These are phyloP conservation scores for Bradypus variegatus DNA, from an alignment of 2,797 vertebrate species.

Conservation along the genomic window DNA sequence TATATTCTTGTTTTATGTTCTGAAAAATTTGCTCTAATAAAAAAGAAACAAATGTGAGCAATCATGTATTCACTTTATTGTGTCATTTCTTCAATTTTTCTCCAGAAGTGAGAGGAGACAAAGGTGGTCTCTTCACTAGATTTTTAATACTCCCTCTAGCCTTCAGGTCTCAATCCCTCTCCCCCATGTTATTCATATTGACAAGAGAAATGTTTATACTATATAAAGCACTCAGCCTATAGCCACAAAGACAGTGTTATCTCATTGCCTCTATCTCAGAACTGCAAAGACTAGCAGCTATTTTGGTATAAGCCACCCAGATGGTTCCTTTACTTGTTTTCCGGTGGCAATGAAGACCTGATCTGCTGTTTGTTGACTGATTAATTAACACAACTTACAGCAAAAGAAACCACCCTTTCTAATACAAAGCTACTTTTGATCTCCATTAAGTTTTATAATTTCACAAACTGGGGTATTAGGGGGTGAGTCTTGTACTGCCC, in stretches of 20 bases:
- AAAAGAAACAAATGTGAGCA: conserved; percentile 45
- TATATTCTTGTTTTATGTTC: conserved; percentile 93
- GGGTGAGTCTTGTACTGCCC: background rate
- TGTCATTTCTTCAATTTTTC: conserved; percentile 33
- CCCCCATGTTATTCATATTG: background rate
- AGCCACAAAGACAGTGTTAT: background rate
- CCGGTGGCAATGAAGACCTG: background rate
- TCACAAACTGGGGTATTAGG: background rate
- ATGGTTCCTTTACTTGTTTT: background rate
- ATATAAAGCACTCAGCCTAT: background rate
- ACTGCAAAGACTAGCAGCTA: background rate
- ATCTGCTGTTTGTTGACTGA: conserved; percentile 1
- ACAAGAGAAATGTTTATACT: conserved; percentile 3
- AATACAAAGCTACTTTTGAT: background rate
- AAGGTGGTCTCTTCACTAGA: background rate
- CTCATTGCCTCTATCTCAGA: background rate
- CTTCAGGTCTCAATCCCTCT: background rate
- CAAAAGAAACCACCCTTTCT: background rate
- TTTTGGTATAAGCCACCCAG: conserved; percentile 1
- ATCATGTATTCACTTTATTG: conserved; percentile 29
- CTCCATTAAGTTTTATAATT: conserved; percentile 28
- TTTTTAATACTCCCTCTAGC: background rate
- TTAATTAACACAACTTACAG: background rate
- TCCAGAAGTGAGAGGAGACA: background rate
- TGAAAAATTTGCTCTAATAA: conserved; percentile 90